phyloP scores from a whole-genome alignment of 2,888 invertebrate species.

The Theodoxus fluviatilis region DNA sequence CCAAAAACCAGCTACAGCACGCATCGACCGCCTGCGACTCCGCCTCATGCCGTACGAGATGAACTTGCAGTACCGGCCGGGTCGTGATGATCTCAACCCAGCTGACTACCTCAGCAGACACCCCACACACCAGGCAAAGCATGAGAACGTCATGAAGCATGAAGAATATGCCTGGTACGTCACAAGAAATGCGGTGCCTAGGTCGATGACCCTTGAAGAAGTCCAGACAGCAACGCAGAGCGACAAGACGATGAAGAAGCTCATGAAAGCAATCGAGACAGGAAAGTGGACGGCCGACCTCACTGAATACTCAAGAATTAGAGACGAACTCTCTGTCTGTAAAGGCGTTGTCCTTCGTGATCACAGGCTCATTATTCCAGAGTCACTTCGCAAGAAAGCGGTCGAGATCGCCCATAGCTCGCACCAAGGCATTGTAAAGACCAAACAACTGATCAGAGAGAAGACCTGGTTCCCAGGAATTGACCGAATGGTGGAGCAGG shows the following conservation, averaged over 20 bases:
- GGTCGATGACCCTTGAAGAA: slow-evolving; percentile 33
- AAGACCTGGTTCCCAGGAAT: slow-evolving; percentile 44
- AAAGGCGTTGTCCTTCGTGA: slow-evolving; percentile 31
- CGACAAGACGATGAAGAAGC: slow-evolving; percentile 26
- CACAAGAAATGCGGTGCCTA: slow-evolving; percentile 31
- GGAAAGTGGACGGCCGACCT: slow-evolving; percentile 28
- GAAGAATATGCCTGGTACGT: slow-evolving; percentile 33
- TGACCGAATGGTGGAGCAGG: slow-evolving; percentile 35
- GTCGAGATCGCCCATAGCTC: slow-evolving; percentile 39
- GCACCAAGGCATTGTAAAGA: slow-evolving; percentile 41
- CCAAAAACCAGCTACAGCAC: slow-evolving; percentile 38
- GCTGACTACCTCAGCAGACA: slow-evolving; percentile 40
- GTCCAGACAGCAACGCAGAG: slow-evolving; percentile 27
- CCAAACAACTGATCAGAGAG: slow-evolving; percentile 37
- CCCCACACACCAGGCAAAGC: slow-evolving; percentile 27
- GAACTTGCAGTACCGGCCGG: slow-evolving; percentile 34
- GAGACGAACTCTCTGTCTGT: slow-evolving; percentile 25
- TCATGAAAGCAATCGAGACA: slow-evolving; percentile 30
- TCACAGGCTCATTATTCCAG: slow-evolving; percentile 34
- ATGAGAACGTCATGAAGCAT: slow-evolving; percentile 29
- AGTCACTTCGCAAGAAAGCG: slow-evolving; percentile 30
- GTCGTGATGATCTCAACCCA: slow-evolving; percentile 35
- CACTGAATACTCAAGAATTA: too few relatives aligned
- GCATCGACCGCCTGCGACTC: slow-evolving; percentile 37
- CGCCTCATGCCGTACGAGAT: slow-evolving; percentile 34